Evolutionary conservation across 2,797 vertebrate species (phyloP).

Genomic region (Molothrus ater): DNA sequence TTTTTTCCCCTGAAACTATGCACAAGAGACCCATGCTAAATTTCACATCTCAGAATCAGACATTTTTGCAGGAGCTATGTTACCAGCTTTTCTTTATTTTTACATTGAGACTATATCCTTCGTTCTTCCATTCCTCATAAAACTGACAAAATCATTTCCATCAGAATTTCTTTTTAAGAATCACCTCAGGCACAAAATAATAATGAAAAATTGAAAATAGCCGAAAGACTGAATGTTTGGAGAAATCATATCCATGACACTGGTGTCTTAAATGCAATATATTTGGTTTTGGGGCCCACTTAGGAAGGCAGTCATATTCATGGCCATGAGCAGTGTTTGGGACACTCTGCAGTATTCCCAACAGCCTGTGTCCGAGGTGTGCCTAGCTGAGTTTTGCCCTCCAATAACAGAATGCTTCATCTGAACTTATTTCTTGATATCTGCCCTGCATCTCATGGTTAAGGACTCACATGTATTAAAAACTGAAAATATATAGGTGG

Average conservation of each 20-base stretch:
- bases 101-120: background rate
- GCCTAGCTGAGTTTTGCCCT: background rate
- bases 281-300: background rate
- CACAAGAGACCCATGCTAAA: slow-evolving; percentile 16
- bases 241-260: background rate
- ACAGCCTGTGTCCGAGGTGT: fast-evolving
- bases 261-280: background rate
- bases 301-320: background rate
- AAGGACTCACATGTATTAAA: background rate
- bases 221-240: background rate
- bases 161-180: slow-evolving; percentile 18
- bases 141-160: background rate
- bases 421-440: background rate
- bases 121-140: background rate
- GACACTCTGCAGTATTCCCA: background rate
- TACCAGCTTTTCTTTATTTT: background rate
- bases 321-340: background rate
- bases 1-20: slow-evolving; percentile 9
- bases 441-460: background rate
- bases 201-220: slow-evolving; percentile 20
- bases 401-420: background rate
- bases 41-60: slow-evolving; percentile 34
- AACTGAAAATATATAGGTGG: background rate
- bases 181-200: background rate
- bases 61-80: background rate